A percentile compares a stretch with the other conserved stretches of the same genome.
Evolutionary conservation across 2,797 vertebrate species (phyloP).

Genomic region (Squalus acanthias): DNA sequence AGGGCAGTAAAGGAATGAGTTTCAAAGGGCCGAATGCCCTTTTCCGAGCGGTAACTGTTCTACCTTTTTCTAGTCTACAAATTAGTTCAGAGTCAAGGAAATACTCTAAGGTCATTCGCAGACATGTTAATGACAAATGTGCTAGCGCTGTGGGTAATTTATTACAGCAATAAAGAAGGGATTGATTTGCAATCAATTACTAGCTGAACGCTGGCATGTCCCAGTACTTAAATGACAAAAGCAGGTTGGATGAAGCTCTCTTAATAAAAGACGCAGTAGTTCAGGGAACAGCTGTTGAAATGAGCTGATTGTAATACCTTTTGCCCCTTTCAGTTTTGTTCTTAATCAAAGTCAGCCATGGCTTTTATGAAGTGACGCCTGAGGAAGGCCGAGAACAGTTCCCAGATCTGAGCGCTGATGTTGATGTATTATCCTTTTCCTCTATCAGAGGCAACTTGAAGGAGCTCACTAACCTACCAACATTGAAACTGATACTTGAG

Average conservation of each 20-base stretch:
- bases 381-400: background rate
- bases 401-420: background rate
- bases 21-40: background rate
- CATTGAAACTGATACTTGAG: background rate
- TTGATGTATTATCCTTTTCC: background rate
- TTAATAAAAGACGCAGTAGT: background rate
- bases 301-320: background rate
- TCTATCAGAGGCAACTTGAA: background rate
- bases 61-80: background rate
- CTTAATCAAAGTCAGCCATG: slow-evolving; percentile 20
- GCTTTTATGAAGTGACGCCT: background rate
- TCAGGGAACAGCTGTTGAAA: slow-evolving; percentile 9
- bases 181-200: slow-evolving; percentile 30
- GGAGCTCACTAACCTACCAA: background rate
- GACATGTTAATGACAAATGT: background rate
- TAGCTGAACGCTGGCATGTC: background rate
- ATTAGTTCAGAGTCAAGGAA: background rate
- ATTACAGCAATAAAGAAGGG: background rate
- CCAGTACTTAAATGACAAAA: background rate
- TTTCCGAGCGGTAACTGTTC: background rate
- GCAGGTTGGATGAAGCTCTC: background rate
- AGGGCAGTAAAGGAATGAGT: background rate
- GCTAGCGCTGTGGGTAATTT: background rate
- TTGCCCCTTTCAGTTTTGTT: background rate
- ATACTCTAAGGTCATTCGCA: background rate